Conservation (phyloP, 1,140 invertebrate genomes). For the Battus philenor region DNA sequence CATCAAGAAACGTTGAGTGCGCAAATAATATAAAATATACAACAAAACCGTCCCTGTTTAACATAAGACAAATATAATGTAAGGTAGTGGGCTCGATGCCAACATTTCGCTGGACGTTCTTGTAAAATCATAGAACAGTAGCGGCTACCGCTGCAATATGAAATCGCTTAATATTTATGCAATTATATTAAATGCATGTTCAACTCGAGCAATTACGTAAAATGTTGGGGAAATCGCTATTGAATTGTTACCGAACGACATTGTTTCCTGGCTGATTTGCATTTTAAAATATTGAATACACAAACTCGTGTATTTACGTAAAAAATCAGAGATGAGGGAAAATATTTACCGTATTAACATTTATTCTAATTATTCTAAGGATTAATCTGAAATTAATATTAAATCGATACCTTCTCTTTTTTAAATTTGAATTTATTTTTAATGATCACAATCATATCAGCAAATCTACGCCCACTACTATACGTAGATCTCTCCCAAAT, state of each 20-base stretch:
- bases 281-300: conserved; percentile 15
- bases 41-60: conserved; percentile 24
- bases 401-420: too few relatives aligned
- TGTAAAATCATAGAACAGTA: conserved; percentile 5
- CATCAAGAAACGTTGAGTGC: too few relatives aligned
- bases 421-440: too few relatives aligned
- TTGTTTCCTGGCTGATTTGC: not conserved
- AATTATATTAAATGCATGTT: conserved; percentile 12
- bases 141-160: conserved; percentile 1
- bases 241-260: not conserved
- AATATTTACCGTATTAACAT: too few relatives aligned
- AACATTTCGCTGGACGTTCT: conserved; percentile 15
- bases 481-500: too few relatives aligned
- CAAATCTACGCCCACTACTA: too few relatives aligned
- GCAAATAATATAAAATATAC: not conserved
- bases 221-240: not conserved
- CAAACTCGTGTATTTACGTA: too few relatives aligned
- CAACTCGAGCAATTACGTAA: conserved; percentile 1
- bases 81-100: conserved; percentile 25
- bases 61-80: conserved; percentile 31
- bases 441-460: too few relatives aligned
- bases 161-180: conserved; percentile 21
- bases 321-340: too few relatives aligned
- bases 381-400: too few relatives aligned
- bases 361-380: too few relatives aligned